phyloP scores from a whole-genome alignment of 2,888 invertebrate genomes.

The Trachelus troglodyta region DNA sequence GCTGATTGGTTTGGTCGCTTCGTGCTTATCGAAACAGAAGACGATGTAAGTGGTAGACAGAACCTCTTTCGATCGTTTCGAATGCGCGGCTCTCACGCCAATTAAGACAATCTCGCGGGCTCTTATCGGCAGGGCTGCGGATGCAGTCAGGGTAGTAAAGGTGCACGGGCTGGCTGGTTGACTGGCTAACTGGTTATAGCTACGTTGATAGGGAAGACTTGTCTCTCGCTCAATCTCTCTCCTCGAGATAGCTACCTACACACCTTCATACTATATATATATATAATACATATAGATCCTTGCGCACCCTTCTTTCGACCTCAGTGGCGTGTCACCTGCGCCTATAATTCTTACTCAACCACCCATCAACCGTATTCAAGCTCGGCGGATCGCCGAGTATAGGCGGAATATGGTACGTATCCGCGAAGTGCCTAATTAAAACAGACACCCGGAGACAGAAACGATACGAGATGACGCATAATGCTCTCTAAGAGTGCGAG shows the following conservation, averaged over 20 bases:
- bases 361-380: constrained; percentile 60
- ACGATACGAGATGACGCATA: constrained; percentile 50
- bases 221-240: not conserved
- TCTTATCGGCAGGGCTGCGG: constrained; percentile 41
- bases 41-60: not conserved
- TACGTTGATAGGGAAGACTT: not conserved
- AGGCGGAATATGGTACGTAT: constrained; percentile 44
- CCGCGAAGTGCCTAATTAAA: constrained; percentile 70
- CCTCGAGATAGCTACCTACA: not conserved
- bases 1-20: not conserved
- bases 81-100: constrained; percentile 42
- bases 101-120: constrained; percentile 57
- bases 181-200: not conserved
- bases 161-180: not conserved
- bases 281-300: not conserved
- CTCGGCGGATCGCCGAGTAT: constrained; percentile 55
- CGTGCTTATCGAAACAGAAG: not conserved
- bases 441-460: constrained; percentile 64
- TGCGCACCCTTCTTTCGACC: constrained; percentile 10
- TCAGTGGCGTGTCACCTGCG: constrained; percentile 49
- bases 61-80: not conserved
- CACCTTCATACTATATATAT: not conserved
- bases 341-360: constrained; percentile 64
- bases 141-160: constrained; percentile 39
- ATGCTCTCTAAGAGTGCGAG: constrained; percentile 56